These are phyloP conservation scores for Eueides isabella DNA, from an alignment of 1,140 invertebrate genomes.

Conservation along the genomic window DNA sequence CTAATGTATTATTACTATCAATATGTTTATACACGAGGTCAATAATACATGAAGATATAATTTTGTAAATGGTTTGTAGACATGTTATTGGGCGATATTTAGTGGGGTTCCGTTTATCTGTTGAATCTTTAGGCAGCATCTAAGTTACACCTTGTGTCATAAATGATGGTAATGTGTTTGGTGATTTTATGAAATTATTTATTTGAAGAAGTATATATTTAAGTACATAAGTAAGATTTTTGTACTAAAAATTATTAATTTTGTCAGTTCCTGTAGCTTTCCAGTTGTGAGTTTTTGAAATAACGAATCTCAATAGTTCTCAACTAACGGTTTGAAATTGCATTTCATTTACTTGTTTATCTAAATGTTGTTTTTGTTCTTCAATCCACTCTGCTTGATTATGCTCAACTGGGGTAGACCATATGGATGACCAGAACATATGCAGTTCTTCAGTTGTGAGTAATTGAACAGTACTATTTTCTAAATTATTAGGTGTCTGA, in stretches of 20 bases:
- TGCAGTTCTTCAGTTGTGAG: too few species aligned
- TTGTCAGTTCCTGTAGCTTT: constrained; percentile 20
- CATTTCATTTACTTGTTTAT: neutral
- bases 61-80: too few species aligned
- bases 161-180: constrained; percentile 17
- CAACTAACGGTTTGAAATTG: constrained; percentile 5
- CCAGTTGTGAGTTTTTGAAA: constrained; percentile 22
- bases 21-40: too few species aligned
- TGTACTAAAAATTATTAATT: constrained; percentile 19
- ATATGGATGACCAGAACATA: too few species aligned
- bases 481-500: neutral
- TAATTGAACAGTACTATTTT: neutral
- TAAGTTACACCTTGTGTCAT: constrained; percentile 21
- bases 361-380: neutral
- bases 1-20: too few species aligned
- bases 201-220: neutral
- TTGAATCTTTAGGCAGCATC: neutral
- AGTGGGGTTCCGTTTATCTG: neutral
- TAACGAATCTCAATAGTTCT: constrained; percentile 6
- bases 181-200: constrained; percentile 15
- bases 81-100: too few species aligned
- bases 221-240: constrained; percentile 15
- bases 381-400: too few species aligned
- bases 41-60: too few species aligned
- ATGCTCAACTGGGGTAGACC: neutral